Base-by-base conservation (phyloP, 2,797 vertebrate genomes). In the Scyliorhinus canicula region DNA sequence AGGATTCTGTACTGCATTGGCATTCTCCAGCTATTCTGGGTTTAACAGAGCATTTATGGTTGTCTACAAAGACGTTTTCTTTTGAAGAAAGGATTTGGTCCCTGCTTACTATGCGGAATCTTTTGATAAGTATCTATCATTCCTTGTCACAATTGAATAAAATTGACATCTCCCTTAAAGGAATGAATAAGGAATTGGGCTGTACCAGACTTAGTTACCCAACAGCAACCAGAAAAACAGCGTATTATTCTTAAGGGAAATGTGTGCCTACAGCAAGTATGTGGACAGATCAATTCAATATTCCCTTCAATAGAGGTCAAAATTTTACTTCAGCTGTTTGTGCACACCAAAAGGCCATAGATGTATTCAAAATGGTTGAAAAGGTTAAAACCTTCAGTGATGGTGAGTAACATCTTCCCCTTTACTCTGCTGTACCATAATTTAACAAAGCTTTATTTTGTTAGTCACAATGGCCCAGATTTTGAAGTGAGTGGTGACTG, bases 141-240 rank as follows among this genome's bases (percentile, higher is more conserved):
- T 26, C 7, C 57, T 63, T 91, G 55, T 91, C 88, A 91, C 88
- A 91, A 35, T 21, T 91, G 57, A 65, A 65, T 40, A 91, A 91
- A 65, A 44, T 65, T 63, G n/a, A 44, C 65, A 65, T 44, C 9
- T 65, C 57, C 44, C 35, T 90, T 40, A 44, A 88, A 91, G 35
- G n/a, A 91, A 91, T 40, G 16, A 11, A 63, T 26, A 40, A 91
- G 60, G 60, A 91, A 91, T 44, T 65, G 88, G 60, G 40, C 8
- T 91, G 57, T 8, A 65, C n/a, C n/a, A 40, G 35, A 40, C 35
- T 35, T 24, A 65, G 35, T 50, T 60, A 24, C 21, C 19, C 52
- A 14, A 90, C 14, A 7, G n/a, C 35, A 91, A 91, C 19, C 88
- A 91, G 35, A 91, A 91, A 63, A 19, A 63, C 86, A 63, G 19